phyloP scores from a whole-genome alignment of 2,113 vertebrate species.

The Cercopithecus mona region DNA sequence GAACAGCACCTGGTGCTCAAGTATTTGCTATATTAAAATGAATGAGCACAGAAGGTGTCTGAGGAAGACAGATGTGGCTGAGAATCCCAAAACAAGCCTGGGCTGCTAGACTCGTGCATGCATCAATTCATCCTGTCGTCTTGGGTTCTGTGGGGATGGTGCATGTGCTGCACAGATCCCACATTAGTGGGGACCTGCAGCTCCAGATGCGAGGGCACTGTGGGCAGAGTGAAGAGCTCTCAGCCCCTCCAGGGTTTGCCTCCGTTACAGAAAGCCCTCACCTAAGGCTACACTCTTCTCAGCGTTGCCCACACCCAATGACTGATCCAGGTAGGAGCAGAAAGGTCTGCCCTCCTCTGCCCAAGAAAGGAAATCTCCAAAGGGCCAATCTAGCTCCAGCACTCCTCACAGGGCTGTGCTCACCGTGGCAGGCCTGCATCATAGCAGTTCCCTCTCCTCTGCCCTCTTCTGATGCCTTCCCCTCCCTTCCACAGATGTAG shows the following conservation, averaged over 20 bases:
- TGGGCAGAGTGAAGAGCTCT: not conserved
- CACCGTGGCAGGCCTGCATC: not conserved
- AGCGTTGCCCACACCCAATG: rapidly evolving
- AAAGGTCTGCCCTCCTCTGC: not conserved
- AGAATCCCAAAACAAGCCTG: no score
- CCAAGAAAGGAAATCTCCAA: not conserved
- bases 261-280: not conserved
- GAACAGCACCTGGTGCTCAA: not conserved
- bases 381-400: no score
- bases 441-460: no score
- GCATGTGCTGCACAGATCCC: rapidly evolving
- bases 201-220: no score
- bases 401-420: rapidly evolving
- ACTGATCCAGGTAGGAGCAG: rapidly evolving
- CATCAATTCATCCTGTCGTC: not conserved
- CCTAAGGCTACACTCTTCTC: not conserved
- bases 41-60: not conserved
- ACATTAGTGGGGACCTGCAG: no score
- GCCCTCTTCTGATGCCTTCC: no score
- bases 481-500: not conserved
- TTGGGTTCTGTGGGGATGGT: not conserved
- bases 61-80: not conserved
- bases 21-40: not conserved
- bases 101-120: rapidly evolving
- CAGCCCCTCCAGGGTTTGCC: not conserved